These are phyloP conservation scores for Agonopterix alstromeriana DNA, from an alignment of 2,888 invertebrate species.

Conservation along the genomic window DNA sequence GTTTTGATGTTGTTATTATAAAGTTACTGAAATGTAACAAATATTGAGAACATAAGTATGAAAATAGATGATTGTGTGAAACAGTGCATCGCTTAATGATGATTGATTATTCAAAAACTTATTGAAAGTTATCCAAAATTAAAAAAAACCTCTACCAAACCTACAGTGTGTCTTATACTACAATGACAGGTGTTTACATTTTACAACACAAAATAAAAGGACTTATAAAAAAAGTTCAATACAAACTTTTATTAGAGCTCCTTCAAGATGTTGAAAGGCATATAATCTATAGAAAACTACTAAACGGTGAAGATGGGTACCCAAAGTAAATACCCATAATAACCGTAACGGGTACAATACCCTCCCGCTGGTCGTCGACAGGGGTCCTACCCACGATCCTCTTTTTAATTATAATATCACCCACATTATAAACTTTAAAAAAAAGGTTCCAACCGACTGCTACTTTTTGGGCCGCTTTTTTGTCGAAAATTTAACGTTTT, in stretches of 20 bases:
- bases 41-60: no score
- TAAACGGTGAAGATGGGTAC: constrained; percentile 51
- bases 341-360: constrained; percentile 61
- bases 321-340: constrained; percentile 72
- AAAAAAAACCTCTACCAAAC: no score
- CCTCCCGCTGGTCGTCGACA: constrained; percentile 57
- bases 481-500: constrained; percentile 10
- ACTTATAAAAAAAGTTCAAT: background rate
- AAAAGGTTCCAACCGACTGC: constrained; percentile 30
- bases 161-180: background rate
- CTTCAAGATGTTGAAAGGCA: constrained; percentile 14
- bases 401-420: constrained; percentile 75
- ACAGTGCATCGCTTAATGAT: no score
- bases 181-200: background rate
- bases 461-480: constrained; percentile 38
- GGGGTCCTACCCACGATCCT: constrained; percentile 53
- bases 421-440: constrained; percentile 63
- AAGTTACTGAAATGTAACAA: no score
- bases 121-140: no score
- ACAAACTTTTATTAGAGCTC: background rate
- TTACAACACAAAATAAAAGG: background rate
- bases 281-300: constrained; percentile 42
- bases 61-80: no score
- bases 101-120: no score
- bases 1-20: no score